Base-by-base conservation (phyloP, 2,888 invertebrate genomes). In the Rotaria macrura region DNA sequence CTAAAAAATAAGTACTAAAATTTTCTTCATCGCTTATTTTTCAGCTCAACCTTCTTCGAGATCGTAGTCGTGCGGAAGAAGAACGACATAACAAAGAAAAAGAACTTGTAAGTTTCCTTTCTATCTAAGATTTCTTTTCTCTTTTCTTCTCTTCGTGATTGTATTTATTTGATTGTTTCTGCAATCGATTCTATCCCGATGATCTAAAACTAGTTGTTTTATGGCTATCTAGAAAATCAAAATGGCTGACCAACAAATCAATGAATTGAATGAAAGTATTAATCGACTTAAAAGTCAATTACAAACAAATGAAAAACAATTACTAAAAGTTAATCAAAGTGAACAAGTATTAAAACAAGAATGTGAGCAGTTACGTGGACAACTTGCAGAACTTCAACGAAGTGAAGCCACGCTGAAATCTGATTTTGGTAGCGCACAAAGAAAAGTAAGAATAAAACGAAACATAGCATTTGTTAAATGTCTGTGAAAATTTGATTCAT, bases 151-250 rank as follows among this genome's bases (percentile, higher is more conserved):
- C 49, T 1, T 49, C 49, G 49, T 49, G 17, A 17, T 49, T 49
- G 17, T 14, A 14, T 49, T 49, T 49, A 4, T 49, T 17, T 49
- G 10, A 14, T 14, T 5, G 3, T 49, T 49, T 49, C 49, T 49
- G 49, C 17, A 49, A 49, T 4, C 17, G 12, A 12, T 49, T 49
- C 14, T 49, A 49, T 49, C 3, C 17, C 3, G 3, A 49, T 17
- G 17, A 49, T 49, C 1, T 9, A 49, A 12, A 17, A 49, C 9
- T 47, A 12, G 14, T 47, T 49, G 14, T 49, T 49, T 55, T 43
- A 38, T n/a, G n/a, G n/a, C n/a, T n/a, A 23, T 85, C 7, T 87
- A 91, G 90, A 89, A 90, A 88, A 89, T 90, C 87, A 90, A 90
- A 87, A 85, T 88, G 10, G 88, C 89, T n/a, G 90, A 91, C 86